Base-by-base conservation (phyloP, 2,113 vertebrate genomes). In the Daboia siamensis region DNA sequence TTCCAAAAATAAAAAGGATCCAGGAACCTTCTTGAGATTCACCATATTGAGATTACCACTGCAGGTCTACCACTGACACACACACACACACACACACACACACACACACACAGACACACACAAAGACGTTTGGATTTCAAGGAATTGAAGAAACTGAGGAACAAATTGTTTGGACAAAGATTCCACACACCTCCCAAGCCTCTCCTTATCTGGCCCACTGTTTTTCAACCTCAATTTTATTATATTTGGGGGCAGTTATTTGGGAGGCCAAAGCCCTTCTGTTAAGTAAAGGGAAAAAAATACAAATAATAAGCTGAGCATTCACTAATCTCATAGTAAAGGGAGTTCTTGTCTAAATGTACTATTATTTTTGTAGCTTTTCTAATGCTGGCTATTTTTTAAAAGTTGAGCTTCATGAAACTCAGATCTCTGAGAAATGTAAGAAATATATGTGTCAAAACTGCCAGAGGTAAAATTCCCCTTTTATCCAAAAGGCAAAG, bases 391-490 rank as follows among this genome's bases (percentile, higher is more conserved):
- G 33, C 33, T 90, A 2, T 5, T 21, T 33, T 93, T 96, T 17
- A 2, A 2, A 96, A 96, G 96, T 94, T 94, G 94, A 51, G 48
- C 90, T 91, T 93, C 26, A 52, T 87, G 96, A 96, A 95, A 96
- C 92, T 92, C 93, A 95, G 96, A 96, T 95, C 96, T 5, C 64
- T 69, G 64, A 69, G 29, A 33, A n/a, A 74, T 7, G n/a, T 33
- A 33, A 17, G n/a, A 12, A 51, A 33, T 74, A n/a, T 15, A 15
- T 74, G 15, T 80, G n/a, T 39, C 69, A 80, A 80, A 20, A 80
- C n/a, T 80, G 69, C n/a, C n/a, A 20, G 33, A 39, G n/a, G n/a
- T 39, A 80, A 39, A 39, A 39, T 80, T 39, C 33, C 15, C 13
- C 13, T 4, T 10, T 29, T 64, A 29, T 39, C 15, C 33, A 80